Conservation (phyloP, 2,113 vertebrate species). For the Ascaphus truei region DNA sequence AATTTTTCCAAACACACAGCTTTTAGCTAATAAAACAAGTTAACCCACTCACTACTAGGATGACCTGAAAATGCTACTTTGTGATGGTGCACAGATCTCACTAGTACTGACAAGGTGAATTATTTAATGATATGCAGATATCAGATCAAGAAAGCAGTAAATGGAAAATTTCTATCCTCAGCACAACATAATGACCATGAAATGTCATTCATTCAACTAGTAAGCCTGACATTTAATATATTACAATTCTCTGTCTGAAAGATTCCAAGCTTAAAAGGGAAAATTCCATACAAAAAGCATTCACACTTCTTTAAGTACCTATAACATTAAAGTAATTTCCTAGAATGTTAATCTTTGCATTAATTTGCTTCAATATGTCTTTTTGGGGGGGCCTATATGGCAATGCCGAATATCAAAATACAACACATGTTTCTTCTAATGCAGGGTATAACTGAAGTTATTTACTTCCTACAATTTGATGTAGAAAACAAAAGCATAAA, state of each 20-base stretch:
- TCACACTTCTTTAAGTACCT: constrained; percentile 12
- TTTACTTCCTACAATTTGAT: not conserved
- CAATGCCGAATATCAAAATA: not conserved
- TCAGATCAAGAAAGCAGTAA: constrained; percentile 11
- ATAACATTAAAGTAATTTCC: constrained; percentile 27
- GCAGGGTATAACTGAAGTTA: not conserved
- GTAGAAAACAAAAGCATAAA: not conserved
- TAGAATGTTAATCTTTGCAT: not conserved
- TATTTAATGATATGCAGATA: constrained; percentile 26
- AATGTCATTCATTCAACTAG: constrained; percentile 34
- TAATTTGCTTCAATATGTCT: constrained; percentile 1
- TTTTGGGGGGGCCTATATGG: not conserved
- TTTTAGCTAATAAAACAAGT: not conserved
- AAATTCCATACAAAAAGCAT: constrained; percentile 19
- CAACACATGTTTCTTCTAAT: not conserved
- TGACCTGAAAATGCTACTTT: not conserved
- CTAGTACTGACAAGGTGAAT: constrained; percentile 21
- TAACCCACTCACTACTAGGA: not conserved
- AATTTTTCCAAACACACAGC: too few relatives aligned
- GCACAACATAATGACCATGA: constrained; percentile 31
- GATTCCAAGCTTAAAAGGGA: constrained; percentile 18
- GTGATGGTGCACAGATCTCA: not conserved
- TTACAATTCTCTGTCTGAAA: constrained; percentile 26
- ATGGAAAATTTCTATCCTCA: constrained; percentile 29
- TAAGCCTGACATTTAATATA: constrained; percentile 32